Evolutionary conservation across 1,140 invertebrate species (phyloP), one percentile per base, ranked within the genome.

Genomic region (Danaus plexippus): DNA sequence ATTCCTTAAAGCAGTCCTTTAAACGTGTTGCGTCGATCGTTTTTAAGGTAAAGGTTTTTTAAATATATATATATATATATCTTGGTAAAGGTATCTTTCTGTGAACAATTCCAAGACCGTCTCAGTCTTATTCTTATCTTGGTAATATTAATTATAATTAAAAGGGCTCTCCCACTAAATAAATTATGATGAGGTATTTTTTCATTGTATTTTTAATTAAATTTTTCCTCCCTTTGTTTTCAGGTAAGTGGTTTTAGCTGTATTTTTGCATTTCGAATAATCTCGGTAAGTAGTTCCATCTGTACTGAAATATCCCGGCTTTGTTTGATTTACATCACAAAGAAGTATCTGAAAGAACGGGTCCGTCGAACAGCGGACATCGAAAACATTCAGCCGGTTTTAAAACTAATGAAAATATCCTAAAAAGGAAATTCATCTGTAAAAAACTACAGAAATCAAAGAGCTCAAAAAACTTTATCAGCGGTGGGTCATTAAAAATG

Each of bases 101-200:
- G 22, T 32, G 50, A 57, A 66, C 50, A 47, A 62, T 62, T 61
- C 64, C 56, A 53, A 56, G 55, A 41, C 52, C 44, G 45, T 43
- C 47, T 50, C 54, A 54, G 53, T 58, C 62, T 73, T 70, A 59
- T 74, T 66, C 70, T 63, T 63, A 60, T 71, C 72, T 78, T 76
- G 71, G 76, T 75, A 80, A 83, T 79, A 85, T 83, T 83, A 85
- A 78, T 85, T 80, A 75, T 81, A 80, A 85, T 81, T 78, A 83
- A 81, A 78, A 73, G 65, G 56, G 71, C 73, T 75, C 73, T 73
- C 76, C 73, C 69, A 71, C 68, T 76, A 74, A 82, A 83, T 83
- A 82, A 82, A 80, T 83, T 75, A 77, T 66, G 68, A 67, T 57
- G 52, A 63, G 64, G 57, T 61, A 68, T 64, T 78, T 69, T 73